These are phyloP conservation scores for Hyalella azteca DNA, from an alignment of 2,888 invertebrate species.

Conservation along the genomic window DNA sequence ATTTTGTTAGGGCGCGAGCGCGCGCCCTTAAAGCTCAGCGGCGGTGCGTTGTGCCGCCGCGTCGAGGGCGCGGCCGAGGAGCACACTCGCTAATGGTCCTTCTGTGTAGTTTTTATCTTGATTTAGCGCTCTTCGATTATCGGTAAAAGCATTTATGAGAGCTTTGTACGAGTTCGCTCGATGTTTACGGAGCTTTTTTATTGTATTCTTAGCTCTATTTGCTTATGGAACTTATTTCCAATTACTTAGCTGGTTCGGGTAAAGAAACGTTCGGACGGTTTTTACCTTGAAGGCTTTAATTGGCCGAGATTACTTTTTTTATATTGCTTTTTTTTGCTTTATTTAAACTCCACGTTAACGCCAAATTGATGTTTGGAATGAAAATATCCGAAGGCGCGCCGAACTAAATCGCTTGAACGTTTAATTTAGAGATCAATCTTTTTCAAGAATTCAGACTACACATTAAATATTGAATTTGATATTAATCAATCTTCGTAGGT, in stretches of 20 bases:
- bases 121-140: conserved; percentile 21
- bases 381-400: no score
- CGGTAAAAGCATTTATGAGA: conserved; percentile 11
- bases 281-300: neutral
- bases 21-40: neutral
- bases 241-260: neutral
- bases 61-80: neutral
- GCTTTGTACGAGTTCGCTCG: conserved; percentile 6
- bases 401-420: no score
- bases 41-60: neutral
- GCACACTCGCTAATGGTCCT: neutral
- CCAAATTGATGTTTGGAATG: no score
- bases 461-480: no score
- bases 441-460: no score
- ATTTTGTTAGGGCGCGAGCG: neutral
- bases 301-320: neutral
- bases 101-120: conserved; percentile 11
- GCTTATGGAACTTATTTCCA: neutral
- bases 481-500: no score
- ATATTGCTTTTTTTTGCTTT: neutral
- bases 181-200: neutral
- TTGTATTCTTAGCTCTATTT: neutral
- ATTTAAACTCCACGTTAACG: neutral
- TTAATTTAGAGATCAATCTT: no score
- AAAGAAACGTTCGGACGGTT: neutral